Percentiles rank a stretch among this genome's conserved stretches.
Evolutionary conservation across 2,797 vertebrate genomes (phyloP).

Genomic region (Ctenopoma multispine): DNA sequence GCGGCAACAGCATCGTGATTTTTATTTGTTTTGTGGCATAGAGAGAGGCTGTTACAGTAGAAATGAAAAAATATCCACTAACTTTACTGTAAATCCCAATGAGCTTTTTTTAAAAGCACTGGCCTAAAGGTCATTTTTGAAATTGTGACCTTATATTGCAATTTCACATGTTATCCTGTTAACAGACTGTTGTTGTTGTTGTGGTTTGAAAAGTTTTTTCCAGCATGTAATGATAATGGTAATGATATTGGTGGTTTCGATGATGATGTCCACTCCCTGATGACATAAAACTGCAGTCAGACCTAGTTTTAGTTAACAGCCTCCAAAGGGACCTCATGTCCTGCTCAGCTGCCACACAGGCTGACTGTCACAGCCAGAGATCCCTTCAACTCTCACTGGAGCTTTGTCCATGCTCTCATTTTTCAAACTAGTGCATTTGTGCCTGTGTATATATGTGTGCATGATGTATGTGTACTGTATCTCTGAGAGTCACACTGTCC

Average conservation of each 20-base stretch:
- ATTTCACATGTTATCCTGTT: no score
- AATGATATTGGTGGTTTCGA: constrained; percentile 16
- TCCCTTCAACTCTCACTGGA: constrained; percentile 30
- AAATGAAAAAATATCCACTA: no score
- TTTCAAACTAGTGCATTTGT: constrained; percentile 26
- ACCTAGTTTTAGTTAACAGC: constrained; percentile 50
- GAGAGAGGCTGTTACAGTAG: no score
- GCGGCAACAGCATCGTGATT: no score
- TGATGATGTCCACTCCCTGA: constrained; percentile 35
- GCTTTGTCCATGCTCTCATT: constrained; percentile 46
- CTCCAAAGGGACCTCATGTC: constrained; percentile 54
- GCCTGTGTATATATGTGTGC: constrained; percentile 15
- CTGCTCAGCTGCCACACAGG: constrained; percentile 53
- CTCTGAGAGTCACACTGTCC: constrained; percentile 45
- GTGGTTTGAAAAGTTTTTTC: neutral
- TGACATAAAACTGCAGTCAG: constrained; percentile 62
- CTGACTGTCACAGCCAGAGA: constrained; percentile 40
- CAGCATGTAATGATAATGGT: neutral
- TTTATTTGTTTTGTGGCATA: neutral
- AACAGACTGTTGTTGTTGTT: neutral
- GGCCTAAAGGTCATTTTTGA: constrained; percentile 18
- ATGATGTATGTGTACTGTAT: constrained; percentile 27
- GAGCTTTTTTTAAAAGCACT: neutral
- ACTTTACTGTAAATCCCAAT: no score
- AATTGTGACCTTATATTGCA: constrained; percentile 19